These are phyloP conservation scores for Lithophane leautieri DNA, from an alignment of 2,888 invertebrate genomes.

Conservation along the genomic window DNA sequence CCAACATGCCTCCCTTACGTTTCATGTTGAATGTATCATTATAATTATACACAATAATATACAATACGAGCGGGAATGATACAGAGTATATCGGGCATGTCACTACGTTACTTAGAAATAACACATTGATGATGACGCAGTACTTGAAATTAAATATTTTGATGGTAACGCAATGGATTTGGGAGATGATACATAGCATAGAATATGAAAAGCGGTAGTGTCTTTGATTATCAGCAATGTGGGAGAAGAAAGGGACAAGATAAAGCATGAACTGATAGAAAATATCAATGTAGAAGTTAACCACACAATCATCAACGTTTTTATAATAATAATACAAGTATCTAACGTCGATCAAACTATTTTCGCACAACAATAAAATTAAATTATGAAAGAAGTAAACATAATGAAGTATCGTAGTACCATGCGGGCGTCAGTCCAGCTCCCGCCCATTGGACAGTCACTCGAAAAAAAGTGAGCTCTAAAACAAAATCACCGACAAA, in stretches of 20 bases:
- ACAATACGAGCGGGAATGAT: constrained; percentile 85
- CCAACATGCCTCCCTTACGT: constrained; percentile 73
- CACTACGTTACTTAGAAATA: constrained; percentile 75
- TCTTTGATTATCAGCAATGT: constrained; percentile 31
- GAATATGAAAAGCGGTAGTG: constrained; percentile 6
- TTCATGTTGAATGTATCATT: constrained; percentile 80
- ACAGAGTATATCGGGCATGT: constrained; percentile 79
- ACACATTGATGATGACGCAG: constrained; percentile 44
- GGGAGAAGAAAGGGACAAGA: constrained; percentile 7
- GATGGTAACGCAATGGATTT: constrained; percentile 5
- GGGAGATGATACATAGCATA: constrained; percentile 25
- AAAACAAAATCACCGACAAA: constrained; percentile 72
- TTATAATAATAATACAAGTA: constrained; percentile 40
- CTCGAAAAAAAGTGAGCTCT: constrained; percentile 75
- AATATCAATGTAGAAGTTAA: constrained; percentile 4
- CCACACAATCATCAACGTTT: constrained; percentile 49
- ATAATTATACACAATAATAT: constrained; percentile 82
- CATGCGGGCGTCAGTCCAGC: constrained; percentile 77
- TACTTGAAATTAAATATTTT: background rate
- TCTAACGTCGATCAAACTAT: constrained; percentile 52
- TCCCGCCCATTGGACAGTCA: constrained; percentile 81
- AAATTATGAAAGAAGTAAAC: constrained; percentile 36
- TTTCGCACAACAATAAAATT: constrained; percentile 48
- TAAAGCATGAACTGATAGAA: constrained; percentile 14
- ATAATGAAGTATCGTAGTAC: constrained; percentile 73